Evolutionary conservation across 1,140 invertebrate genomes (phyloP).

Genomic region (Andrena cerasifolii): DNA sequence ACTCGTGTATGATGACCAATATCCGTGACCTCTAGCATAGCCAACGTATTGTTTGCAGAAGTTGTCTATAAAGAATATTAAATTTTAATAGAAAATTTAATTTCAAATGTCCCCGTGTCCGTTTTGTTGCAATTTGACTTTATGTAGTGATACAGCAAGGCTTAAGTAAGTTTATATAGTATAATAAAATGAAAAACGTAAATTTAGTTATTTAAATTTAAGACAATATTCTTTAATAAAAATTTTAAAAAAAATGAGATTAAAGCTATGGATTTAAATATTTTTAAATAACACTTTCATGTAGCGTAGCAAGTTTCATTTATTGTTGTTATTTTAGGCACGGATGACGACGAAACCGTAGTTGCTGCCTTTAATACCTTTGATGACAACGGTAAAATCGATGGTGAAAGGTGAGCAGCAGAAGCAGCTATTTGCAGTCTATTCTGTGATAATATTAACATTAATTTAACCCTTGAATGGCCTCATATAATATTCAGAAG

Average conservation of each 20-base stretch:
- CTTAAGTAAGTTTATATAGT: too few relatives aligned
- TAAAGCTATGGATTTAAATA: background rate
- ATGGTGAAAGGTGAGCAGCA: constrained; percentile 88
- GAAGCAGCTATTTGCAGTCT: background rate
- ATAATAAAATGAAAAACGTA: too few relatives aligned
- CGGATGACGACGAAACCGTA: constrained; percentile 97
- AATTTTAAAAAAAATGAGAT: background rate
- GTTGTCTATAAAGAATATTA: too few relatives aligned
- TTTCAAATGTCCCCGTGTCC: too few relatives aligned
- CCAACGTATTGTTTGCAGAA: too few relatives aligned
- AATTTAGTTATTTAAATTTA: too few relatives aligned
- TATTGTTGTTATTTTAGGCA: constrained; percentile 77
- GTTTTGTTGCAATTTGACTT: background rate
- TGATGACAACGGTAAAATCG: constrained; percentile 94
- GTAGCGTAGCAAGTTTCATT: background rate
- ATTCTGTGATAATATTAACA: background rate
- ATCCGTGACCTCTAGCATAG: too few relatives aligned
- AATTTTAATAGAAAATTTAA: background rate
- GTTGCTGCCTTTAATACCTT: constrained; percentile 97
- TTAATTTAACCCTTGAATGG: background rate
- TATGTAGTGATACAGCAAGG: too few relatives aligned
- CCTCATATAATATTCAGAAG: too few relatives aligned
- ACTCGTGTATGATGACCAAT: too few relatives aligned
- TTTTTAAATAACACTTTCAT: background rate
- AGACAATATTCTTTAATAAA: too few relatives aligned